phyloP scores from a whole-genome alignment of 2,113 vertebrate species.

The Callospermophilus lateralis region DNA sequence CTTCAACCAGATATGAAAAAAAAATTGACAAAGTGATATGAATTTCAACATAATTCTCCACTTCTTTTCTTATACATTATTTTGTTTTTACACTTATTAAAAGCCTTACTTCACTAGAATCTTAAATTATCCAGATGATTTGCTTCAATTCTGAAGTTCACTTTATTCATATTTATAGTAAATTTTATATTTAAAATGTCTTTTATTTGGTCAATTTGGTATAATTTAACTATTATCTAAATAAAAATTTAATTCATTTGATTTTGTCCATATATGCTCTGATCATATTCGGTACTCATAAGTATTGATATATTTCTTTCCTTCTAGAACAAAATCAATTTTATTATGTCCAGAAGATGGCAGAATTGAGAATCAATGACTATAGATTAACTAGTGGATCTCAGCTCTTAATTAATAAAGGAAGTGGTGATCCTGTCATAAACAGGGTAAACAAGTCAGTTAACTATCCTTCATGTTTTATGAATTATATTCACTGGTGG shows the following conservation, averaged over 20 bases:
- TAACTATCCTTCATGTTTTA: too few species aligned
- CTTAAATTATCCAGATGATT: background rate
- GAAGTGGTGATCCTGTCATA: background rate
- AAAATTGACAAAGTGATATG: background rate
- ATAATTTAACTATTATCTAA: background rate
- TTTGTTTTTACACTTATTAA: background rate
- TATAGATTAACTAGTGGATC: background rate
- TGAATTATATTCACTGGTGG: background rate
- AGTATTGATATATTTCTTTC: background rate
- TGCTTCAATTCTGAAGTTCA: background rate
- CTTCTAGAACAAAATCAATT: conserved; percentile 24
- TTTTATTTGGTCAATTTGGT: background rate
- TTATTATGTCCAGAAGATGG: background rate
- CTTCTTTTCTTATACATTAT: background rate
- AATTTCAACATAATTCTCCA: background rate
- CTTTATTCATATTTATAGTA: background rate
- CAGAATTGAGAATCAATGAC: background rate
- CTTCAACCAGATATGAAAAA: background rate
- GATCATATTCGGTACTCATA: background rate
- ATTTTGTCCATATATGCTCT: background rate
- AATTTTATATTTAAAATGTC: background rate
- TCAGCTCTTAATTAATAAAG: background rate
- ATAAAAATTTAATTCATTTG: background rate
- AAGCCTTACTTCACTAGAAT: background rate
- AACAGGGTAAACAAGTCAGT: background rate